Conservation (phyloP, 2,797 vertebrate species). For the Enteromius radiatus region DNA sequence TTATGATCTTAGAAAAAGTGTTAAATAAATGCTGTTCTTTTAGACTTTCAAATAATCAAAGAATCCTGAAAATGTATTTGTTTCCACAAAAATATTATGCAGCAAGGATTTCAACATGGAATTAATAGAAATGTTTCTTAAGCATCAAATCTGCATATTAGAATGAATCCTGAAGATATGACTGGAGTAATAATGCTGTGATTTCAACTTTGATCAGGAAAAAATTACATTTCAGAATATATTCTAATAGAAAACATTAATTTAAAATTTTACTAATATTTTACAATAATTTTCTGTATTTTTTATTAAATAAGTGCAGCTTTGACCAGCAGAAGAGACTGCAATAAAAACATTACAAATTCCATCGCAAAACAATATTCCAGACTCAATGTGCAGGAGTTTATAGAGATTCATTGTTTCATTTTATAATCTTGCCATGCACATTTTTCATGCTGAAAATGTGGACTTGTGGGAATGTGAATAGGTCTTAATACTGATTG, state of each 20-base stretch:
- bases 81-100: background rate
- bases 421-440: background rate
- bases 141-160: background rate
- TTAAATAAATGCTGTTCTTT: background rate
- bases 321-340: background rate
- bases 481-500: background rate
- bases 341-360: background rate
- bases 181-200: background rate
- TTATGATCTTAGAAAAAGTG: no score
- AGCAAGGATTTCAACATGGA: background rate
- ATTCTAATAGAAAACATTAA: background rate
- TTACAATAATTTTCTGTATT: background rate
- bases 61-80: background rate
- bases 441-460: slow-evolving; percentile 18
- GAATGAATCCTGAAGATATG: no score
- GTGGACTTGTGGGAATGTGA: background rate
- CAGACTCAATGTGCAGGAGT: background rate
- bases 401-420: slow-evolving; percentile 4
- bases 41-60: background rate
- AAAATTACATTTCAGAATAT: background rate
- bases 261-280: background rate
- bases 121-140: background rate
- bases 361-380: background rate
- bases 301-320: background rate
- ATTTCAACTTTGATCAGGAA: background rate